Conservation (phyloP, 2,113 vertebrate species). For the Odocoileus virginianus region DNA sequence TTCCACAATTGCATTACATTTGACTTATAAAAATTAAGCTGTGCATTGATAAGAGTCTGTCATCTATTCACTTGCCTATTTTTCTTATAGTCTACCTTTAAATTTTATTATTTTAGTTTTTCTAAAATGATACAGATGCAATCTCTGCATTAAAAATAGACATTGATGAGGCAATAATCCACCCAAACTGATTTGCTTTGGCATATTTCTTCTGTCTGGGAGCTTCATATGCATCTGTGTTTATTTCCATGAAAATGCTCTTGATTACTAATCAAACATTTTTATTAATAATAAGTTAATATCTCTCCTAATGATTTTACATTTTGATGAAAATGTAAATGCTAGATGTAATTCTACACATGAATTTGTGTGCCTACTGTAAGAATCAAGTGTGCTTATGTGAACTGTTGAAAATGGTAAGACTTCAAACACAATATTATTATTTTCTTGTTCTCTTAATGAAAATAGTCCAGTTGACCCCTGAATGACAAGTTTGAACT, state of each 20-base stretch:
- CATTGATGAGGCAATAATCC: neutral
- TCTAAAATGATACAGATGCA: neutral
- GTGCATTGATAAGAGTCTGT: neutral
- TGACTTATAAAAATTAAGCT: neutral
- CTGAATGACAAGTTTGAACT: neutral
- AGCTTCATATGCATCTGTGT: slow-evolving; percentile 20
- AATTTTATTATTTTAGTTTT: neutral
- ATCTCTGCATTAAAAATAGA: neutral
- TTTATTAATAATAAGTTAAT: slow-evolving; percentile 63
- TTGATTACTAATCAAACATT: slow-evolving; percentile 58
- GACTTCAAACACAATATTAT: neutral
- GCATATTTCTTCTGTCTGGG: slow-evolving; percentile 19
- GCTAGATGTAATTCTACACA: neutral
- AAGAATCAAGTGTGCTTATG: neutral
- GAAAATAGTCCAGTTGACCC: neutral
- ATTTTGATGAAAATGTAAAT: slow-evolving; percentile 40
- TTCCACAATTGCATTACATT: neutral
- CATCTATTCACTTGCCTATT: neutral
- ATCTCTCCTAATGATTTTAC: slow-evolving; percentile 11
- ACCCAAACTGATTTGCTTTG: slow-evolving; percentile 27
- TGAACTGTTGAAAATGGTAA: neutral
- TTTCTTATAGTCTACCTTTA: neutral
- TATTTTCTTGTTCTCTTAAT: neutral
- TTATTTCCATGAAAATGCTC: slow-evolving; percentile 59
- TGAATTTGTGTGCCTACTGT: neutral